Evolutionary conservation across 2,113 vertebrate species (phyloP).

Genomic region (Erythrocercus mccallii): DNA sequence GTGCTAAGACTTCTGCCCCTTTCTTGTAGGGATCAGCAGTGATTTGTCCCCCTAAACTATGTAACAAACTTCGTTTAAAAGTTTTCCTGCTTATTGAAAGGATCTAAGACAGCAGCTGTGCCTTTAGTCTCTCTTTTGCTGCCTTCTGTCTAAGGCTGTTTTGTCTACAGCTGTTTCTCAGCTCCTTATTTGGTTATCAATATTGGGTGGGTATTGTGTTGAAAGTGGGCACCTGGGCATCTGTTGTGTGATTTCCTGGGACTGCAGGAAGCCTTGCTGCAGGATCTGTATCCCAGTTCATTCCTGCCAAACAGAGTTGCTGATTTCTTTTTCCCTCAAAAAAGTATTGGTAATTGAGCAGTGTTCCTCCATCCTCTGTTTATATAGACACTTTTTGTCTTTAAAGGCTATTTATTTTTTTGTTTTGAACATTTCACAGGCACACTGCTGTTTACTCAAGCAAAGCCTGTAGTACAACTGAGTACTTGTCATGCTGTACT

Average conservation of each 20-base stretch:
- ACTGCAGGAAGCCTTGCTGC: not conserved
- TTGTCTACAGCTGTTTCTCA: not conserved
- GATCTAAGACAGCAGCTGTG: not conserved
- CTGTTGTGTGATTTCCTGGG: not conserved
- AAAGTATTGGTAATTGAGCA: not conserved
- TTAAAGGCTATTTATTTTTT: slow-evolving; percentile 53
- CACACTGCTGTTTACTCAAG: slow-evolving; percentile 50
- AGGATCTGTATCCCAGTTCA: not conserved
- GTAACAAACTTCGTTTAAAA: not conserved
- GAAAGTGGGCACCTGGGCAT: not conserved
- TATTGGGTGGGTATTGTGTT: not conserved
- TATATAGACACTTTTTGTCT: slow-evolving; percentile 27
- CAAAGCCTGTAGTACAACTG: slow-evolving; percentile 4
- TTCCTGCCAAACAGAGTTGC: not conserved
- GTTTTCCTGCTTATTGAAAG: not conserved
- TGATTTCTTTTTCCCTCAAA: not conserved
- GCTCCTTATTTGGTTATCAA: not conserved
- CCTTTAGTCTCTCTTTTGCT: not conserved
- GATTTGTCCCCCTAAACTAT: not conserved
- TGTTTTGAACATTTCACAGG: slow-evolving; percentile 47
- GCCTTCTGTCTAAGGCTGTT: not conserved
- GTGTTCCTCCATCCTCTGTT: not conserved
- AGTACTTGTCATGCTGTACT: slow-evolving; percentile 13
- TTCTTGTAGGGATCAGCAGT: slow-evolving; percentile 11
- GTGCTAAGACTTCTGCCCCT: not conserved